Percentiles rank a stretch among this genome's conserved stretches.
Conservation (phyloP, 2,113 vertebrate species). For the Todiramphus saurophagus region DNA sequence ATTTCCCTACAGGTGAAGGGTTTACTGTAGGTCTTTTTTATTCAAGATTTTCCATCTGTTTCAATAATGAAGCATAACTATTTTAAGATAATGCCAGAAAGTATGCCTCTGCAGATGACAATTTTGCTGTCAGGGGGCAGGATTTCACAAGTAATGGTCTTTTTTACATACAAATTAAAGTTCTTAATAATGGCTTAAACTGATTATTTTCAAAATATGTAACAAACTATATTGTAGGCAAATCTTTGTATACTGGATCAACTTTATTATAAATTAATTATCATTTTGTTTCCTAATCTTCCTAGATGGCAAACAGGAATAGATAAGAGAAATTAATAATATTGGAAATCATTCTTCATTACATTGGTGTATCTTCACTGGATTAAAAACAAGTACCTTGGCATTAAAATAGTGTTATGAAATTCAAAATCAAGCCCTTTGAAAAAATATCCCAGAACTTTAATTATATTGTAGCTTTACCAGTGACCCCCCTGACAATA, state of each 20-base stretch:
- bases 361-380: neutral
- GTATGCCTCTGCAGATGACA: neutral
- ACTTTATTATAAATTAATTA: conserved; percentile 52
- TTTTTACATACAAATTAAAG: neutral
- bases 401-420: conserved; percentile 2
- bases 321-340: conserved; percentile 55
- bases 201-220: conserved; percentile 43
- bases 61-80: neutral
- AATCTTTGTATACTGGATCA: conserved; percentile 19
- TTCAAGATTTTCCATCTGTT: neutral
- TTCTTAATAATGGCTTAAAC: neutral
- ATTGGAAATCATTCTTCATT: conserved; percentile 32
- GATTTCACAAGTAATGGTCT: neutral
- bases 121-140: neutral
- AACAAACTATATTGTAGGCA: neutral
- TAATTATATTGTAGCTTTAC: conserved; percentile 38
- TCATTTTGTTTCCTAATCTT: conserved; percentile 54
- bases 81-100: neutral
- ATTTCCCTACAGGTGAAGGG: neutral
- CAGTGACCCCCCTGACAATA: neutral
- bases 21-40: neutral
- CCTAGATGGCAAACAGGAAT: conserved; percentile 22
- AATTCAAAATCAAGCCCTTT: conserved; percentile 1
- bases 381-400: conserved; percentile 37
- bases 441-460: neutral